Conservation (phyloP, 2,113 vertebrate genomes). For the Antigone vipio region DNA sequence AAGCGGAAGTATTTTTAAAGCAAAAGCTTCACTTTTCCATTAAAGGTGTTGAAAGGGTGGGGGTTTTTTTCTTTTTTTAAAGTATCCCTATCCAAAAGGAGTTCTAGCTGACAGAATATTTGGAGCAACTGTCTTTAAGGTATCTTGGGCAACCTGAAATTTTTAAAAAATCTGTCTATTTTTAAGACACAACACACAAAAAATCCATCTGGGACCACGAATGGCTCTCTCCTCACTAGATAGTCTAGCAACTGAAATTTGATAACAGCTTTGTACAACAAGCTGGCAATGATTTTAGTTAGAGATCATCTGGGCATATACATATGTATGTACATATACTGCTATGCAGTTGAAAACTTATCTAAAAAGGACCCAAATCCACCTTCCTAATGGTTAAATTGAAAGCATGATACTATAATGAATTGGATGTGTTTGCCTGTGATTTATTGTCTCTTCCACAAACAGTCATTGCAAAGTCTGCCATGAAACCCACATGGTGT, state of each 20-base stretch:
- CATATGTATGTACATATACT: fast-evolving
- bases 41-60: background rate
- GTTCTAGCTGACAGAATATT: background rate
- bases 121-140: background rate
- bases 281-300: background rate
- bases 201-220: background rate
- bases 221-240: background rate
- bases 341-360: background rate
- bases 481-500: background rate
- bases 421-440: background rate
- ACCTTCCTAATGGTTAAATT: background rate
- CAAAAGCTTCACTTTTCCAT: background rate
- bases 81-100: background rate
- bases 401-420: background rate
- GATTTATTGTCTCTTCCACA: background rate
- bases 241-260: background rate
- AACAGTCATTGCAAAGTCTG: background rate
- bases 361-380: background rate
- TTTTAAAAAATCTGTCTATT: background rate
- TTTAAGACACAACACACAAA: background rate
- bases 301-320: background rate
- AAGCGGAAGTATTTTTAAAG: background rate
- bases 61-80: background rate
- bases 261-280: background rate
- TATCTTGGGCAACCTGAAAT: background rate